Conservation (phyloP, 2,888 invertebrate species). For the Lypha dubia region DNA sequence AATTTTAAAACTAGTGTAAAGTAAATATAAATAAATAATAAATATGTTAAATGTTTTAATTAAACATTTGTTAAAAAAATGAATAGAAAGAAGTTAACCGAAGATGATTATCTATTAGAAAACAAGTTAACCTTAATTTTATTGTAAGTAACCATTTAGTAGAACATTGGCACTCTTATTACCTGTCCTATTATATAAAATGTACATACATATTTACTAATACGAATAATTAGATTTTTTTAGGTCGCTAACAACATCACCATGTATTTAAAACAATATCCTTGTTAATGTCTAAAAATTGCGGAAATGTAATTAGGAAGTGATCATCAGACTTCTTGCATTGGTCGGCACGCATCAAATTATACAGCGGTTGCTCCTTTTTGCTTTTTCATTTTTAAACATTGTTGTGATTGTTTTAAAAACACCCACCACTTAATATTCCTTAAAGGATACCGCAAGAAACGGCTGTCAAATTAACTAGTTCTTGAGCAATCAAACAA, state of each 20-base stretch:
- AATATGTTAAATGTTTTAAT: constrained; percentile 5
- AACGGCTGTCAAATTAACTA: constrained; percentile 66
- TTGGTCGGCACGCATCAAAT: constrained; percentile 75
- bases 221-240: constrained; percentile 43
- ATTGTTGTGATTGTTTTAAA: constrained; percentile 75
- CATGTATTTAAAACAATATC: constrained; percentile 29
- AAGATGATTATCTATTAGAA: constrained; percentile 2
- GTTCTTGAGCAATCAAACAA: constrained; percentile 54
- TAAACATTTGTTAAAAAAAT: constrained; percentile 9
- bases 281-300: constrained; percentile 39
- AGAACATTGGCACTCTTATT: background rate
- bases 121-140: background rate
- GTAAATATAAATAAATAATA: constrained; percentile 1
- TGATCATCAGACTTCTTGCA: constrained; percentile 73
- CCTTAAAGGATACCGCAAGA: constrained; percentile 64
- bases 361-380: constrained; percentile 57
- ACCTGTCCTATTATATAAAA: constrained; percentile 29
- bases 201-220: too few relatives aligned
- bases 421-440: constrained; percentile 75
- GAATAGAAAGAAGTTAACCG: background rate
- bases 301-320: constrained; percentile 66
- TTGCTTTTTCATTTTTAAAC: constrained; percentile 45
- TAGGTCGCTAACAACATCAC: constrained; percentile 9
- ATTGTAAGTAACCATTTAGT: background rate
- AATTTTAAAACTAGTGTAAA: constrained; percentile 24